These are phyloP conservation scores for Allolobophora icterica DNA, from an alignment of 2,888 invertebrate species.

Conservation along the genomic window DNA sequence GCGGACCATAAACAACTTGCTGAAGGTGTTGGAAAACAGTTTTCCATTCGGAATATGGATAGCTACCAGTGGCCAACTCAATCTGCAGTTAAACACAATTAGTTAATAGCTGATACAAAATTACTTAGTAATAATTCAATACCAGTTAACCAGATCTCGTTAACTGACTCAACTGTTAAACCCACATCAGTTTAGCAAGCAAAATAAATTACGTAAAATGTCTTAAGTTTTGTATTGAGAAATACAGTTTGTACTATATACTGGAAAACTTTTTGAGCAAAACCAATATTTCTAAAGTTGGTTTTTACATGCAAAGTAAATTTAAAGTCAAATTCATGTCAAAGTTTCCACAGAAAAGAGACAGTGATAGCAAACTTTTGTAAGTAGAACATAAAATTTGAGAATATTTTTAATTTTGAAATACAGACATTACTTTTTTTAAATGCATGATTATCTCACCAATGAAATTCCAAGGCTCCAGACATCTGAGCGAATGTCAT, in stretches of 20 bases:
- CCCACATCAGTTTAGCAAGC: background rate
- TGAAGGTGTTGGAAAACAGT: background rate
- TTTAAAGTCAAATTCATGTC: background rate
- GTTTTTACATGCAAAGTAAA: background rate
- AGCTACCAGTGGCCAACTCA: constrained; percentile 12
- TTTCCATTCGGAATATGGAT: background rate
- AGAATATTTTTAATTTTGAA: background rate
- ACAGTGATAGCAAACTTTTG: background rate
- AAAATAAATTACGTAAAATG: background rate
- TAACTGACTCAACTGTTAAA: background rate
- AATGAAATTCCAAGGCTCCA: constrained; percentile 26
- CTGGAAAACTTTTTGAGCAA: background rate
- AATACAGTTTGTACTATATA: background rate
- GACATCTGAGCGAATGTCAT: constrained; percentile 25
- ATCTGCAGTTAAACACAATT: background rate
- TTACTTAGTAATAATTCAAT: background rate
- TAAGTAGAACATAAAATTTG: background rate
- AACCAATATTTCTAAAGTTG: background rate
- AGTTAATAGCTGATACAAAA: background rate
- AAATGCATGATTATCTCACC: background rate
- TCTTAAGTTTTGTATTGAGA: background rate
- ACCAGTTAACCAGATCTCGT: background rate
- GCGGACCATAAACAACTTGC: background rate
- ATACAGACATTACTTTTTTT: background rate
- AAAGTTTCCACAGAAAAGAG: background rate